Evolutionary conservation across 2,113 vertebrate genomes (phyloP), one percentile per base, ranked within the genome.

Genomic region (Ceyx melanurus): DNA sequence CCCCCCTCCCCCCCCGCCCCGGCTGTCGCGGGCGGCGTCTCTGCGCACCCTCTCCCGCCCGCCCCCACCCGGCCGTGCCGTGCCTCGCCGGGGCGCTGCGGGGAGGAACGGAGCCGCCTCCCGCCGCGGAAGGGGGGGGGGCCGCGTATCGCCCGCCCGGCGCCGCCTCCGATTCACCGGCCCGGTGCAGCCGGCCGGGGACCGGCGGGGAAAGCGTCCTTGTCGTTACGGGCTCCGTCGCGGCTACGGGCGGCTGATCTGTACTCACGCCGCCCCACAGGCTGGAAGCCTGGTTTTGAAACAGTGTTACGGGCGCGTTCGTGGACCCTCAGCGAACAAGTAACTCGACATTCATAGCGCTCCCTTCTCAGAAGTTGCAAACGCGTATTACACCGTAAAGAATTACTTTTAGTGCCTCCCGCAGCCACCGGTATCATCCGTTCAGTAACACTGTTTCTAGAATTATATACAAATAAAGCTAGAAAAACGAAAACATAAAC

Each of bases 321-420:
- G 4, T 8, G 64, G 22, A 10, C 25, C n/a, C 58, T 9, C 8
- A 6, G 2, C 43, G 12, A 15, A 25, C 21, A 1, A 9, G 2
- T 7, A 29, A 8, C 19, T 23, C 62, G 3, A 9, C 53, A 2
- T 7, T 16, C 6, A 1, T 0, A 1, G 64, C 2, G 40, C 74
- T 67, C 58, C 57, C 66, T 46, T 37, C 31, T 31, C 31, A 0
- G 42, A 22, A 73, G 40, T 65, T 21, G 33, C 68, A 9, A 37
- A 28, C 12, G 8, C 12, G 5, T 35, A 26, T 13, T 29, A 5
- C 60, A 42, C 71, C 53, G 0, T 11, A 13, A 33, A 21, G 37
- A 50, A 54, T 42, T 85, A 64, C 48, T 58, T 31, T 15, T 10
- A 4, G 28, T 31, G 75, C 25, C 72, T 72, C 33, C 45, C 9